A percentile compares a stretch with the other conserved stretches of the same genome.
phyloP scores from a whole-genome alignment of 53 echinoderm and acorn worm genomes.

The Hippasteria phrygiana region DNA sequence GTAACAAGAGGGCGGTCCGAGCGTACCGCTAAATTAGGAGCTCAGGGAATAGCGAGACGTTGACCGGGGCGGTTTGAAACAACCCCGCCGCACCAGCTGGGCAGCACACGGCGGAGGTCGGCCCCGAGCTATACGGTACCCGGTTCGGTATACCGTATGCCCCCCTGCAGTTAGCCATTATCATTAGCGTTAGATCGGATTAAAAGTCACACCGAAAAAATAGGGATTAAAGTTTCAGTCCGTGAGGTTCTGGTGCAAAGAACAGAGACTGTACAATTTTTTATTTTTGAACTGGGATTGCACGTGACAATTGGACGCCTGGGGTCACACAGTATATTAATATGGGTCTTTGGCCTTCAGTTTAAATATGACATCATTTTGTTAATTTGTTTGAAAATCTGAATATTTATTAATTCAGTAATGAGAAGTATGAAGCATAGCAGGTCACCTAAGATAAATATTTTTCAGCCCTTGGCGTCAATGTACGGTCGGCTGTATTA shows the following conservation, averaged over 20 bases:
- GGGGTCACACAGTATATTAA: slow-evolving; percentile 2
- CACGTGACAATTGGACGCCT: slow-evolving; percentile 9
- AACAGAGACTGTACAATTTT: slow-evolving; percentile 33
- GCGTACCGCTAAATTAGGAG: slow-evolving; percentile 58
- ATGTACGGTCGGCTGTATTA: too few relatives aligned
- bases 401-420: too few relatives aligned
- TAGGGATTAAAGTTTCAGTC: slow-evolving; percentile 62
- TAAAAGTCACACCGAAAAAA: slow-evolving; percentile 24
- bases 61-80: slow-evolving; percentile 41
- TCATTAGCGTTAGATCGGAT: slow-evolving; percentile 66
- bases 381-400: neutral
- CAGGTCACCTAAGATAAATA: too few relatives aligned
- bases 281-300: slow-evolving; percentile 5
- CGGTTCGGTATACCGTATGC: slow-evolving; percentile 9
- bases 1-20: slow-evolving; percentile 28
- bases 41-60: slow-evolving; percentile 32
- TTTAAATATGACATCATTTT: slow-evolving; percentile 10
- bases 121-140: slow-evolving; percentile 30
- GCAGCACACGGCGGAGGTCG: slow-evolving; percentile 42
- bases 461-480: too few relatives aligned
- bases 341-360: slow-evolving; percentile 48
- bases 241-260: neutral
- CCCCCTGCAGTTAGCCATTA: slow-evolving; percentile 46
- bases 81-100: slow-evolving; percentile 49
- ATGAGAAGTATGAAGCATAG: too few relatives aligned